Percentiles rank a stretch among this genome's conserved stretches.
phyloP scores from a whole-genome alignment of 2,113 vertebrate genomes.

The Oenanthe oenanthe region DNA sequence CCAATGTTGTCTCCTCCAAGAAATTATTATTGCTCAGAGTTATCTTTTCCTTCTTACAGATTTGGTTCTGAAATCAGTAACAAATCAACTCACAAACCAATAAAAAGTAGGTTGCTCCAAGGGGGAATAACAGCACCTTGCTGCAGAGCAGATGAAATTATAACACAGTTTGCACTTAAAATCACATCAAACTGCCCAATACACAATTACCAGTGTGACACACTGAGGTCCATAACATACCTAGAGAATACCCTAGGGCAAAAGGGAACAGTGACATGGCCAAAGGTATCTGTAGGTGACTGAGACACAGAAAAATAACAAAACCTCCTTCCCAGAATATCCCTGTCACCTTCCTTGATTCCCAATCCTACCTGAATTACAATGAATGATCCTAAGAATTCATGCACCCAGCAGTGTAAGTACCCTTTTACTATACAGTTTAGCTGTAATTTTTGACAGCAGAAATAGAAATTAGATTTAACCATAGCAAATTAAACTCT shows the following conservation, averaged over 20 bases:
- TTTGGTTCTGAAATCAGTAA: neutral
- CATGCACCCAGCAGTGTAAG: neutral
- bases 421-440: neutral
- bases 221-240: neutral
- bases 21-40: neutral
- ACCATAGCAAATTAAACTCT: neutral
- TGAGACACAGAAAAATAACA: neutral
- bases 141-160: neutral
- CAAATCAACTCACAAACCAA: neutral
- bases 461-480: neutral
- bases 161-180: slow-evolving; percentile 31
- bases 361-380: neutral
- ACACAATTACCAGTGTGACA: slow-evolving; percentile 6
- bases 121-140: neutral
- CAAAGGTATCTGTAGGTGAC: neutral
- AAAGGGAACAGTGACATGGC: neutral
- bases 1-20: neutral
- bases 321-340: neutral
- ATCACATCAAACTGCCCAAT: neutral
- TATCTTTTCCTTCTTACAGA: neutral
- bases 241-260: neutral
- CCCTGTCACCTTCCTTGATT: neutral
- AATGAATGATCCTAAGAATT: neutral
- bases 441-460: neutral
- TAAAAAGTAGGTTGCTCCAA: neutral